Conservation (phyloP, 2,113 vertebrate genomes). For the Nyctibius bracteatus region DNA sequence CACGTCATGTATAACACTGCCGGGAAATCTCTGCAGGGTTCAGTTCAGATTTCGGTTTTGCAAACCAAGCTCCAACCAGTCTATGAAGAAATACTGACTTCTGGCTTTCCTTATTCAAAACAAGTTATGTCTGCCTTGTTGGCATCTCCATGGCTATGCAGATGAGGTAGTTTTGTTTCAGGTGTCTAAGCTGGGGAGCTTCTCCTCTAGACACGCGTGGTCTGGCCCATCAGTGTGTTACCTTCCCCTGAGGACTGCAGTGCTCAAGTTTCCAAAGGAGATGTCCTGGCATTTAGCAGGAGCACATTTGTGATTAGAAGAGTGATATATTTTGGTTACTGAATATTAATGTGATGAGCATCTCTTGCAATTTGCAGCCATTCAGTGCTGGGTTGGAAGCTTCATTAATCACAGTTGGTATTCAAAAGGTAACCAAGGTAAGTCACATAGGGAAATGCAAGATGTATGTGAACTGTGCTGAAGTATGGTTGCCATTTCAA, state of each 20-base stretch:
- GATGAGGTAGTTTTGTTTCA: neutral
- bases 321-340: conserved; percentile 1
- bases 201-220: neutral
- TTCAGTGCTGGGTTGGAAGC: neutral
- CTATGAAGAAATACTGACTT: neutral
- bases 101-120: neutral
- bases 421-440: conserved; percentile 3
- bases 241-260: neutral
- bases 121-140: neutral
- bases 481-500: neutral
- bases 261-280: neutral
- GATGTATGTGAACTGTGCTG: neutral
- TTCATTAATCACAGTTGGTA: neutral
- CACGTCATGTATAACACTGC: neutral
- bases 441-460: neutral
- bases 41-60: neutral
- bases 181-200: neutral
- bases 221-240: neutral
- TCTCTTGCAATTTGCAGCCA: conserved; percentile 1
- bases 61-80: neutral
- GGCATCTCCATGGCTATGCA: neutral
- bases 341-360: conserved; percentile 9
- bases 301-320: neutral
- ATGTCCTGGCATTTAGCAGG: neutral
- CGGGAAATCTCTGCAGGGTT: neutral